Evolutionary conservation across 2,113 vertebrate genomes (phyloP).

Genomic region (Eulemur macaco): DNA sequence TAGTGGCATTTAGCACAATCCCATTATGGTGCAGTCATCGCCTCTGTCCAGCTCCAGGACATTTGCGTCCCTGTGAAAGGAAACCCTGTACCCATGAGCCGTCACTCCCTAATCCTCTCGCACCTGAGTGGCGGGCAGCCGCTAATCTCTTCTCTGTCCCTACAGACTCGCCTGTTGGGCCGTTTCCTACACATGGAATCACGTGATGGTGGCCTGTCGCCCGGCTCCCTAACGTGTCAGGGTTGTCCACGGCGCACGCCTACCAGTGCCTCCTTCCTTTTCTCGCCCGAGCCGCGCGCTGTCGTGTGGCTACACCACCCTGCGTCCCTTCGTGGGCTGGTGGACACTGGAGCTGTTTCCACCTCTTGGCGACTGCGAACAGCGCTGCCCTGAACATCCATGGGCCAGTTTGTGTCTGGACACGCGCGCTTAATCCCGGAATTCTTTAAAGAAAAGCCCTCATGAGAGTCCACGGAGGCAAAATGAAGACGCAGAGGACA

Average conservation of each 20-base stretch:
- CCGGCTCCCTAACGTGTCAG: not conserved
- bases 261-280: no score
- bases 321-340: not conserved
- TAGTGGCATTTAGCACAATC: accelerated
- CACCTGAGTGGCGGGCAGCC: no score
- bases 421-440: not conserved
- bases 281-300: not conserved
- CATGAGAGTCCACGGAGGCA: not conserved
- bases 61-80: accelerated
- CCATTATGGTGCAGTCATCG: accelerated
- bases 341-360: not conserved
- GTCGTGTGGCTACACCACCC: not conserved
- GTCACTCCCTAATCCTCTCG: not conserved
- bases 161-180: not conserved
- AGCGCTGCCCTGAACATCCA: not conserved
- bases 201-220: accelerated
- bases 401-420: not conserved
- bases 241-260: accelerated
- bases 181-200: not conserved
- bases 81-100: not conserved
- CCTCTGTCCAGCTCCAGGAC: not conserved
- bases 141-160: not conserved
- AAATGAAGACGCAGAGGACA: not conserved
- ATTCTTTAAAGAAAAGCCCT: not conserved
- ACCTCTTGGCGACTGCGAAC: not conserved